Percentiles rank a stretch among this genome's conserved stretches.
Evolutionary conservation across 2,113 vertebrate genomes (phyloP).

Genomic region (Lucifuga dentata): DNA sequence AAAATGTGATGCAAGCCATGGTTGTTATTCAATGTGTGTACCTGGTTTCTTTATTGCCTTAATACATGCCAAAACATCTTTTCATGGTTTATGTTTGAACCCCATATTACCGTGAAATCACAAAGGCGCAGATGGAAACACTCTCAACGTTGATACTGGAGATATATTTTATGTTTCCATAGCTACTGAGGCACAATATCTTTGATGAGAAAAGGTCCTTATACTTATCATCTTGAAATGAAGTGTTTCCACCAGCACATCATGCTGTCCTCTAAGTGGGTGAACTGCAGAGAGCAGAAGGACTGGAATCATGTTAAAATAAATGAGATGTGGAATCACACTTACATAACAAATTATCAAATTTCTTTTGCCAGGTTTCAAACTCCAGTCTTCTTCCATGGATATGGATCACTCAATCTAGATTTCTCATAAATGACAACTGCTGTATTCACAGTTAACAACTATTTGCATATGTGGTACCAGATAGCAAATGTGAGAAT

Average conservation of each 20-base stretch:
- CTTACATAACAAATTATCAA: not conserved
- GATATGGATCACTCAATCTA: not conserved
- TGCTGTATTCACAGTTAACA: too few species aligned
- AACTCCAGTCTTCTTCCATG: not conserved
- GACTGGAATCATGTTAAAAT: slow-evolving; percentile 8
- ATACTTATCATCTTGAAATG: slow-evolving; percentile 45
- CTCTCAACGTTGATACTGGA: not conserved
- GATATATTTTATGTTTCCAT: slow-evolving; percentile 41
- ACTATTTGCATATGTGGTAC: too few species aligned
- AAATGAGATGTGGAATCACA: slow-evolving; percentile 11
- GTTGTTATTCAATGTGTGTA: too few species aligned
- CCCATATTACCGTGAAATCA: not conserved
- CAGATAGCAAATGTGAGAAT: too few species aligned
- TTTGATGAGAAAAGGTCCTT: slow-evolving; percentile 3
- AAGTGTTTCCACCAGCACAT: not conserved
- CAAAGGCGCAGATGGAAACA: not conserved
- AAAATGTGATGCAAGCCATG: too few species aligned
- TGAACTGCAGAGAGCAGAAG: not conserved
- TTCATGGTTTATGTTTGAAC: too few species aligned
- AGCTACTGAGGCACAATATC: slow-evolving; percentile 29
- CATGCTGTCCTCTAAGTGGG: not conserved
- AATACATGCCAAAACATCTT: not conserved
- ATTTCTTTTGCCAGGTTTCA: slow-evolving; percentile 13
- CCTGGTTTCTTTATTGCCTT: not conserved
- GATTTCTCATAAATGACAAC: too few species aligned